Evolutionary conservation across 2,113 vertebrate species (phyloP), one percentile per base, ranked within the genome.

Genomic region (Pyrgilauda ruficollis): DNA sequence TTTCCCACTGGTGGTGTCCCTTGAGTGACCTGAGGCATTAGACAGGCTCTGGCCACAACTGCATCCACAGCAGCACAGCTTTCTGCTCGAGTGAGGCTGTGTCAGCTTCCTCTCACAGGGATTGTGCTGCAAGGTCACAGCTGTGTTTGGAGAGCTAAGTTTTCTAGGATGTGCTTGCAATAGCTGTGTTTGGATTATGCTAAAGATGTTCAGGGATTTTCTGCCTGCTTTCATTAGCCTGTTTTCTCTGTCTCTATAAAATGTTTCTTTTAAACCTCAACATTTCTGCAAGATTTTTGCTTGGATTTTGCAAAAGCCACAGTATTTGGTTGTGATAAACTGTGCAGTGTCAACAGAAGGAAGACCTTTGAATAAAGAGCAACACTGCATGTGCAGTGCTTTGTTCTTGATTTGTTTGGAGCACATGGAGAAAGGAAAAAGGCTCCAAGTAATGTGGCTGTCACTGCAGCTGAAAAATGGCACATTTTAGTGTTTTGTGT

Each of bases 361-460:
- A 84, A n/a, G 30, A 66, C 35, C 49, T 91, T 62, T 37, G 69
- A 50, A 49, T 55, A 19, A 59, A 84, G 50, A 43, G 35, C 52
- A 80, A 0, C 23, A 13, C 13, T 28, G 15, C 15, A 12, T 2
- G 1, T 59, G 66, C 41, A 76, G 47, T 61, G 26, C 62, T 87
- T 89, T 66, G 59, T 75, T 67, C 49, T 77, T 10, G 8, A 5
- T 59, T 52, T 59, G 19, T 74, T 13, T 61, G 64, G 31, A 84
- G 37, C 14, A 8, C 58, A 58, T 53, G 26, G n/a, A 47, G 77
- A 43, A 82, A 15, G 74, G 46, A 66, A 53, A 24, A 7, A 24
- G 15, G 31, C 46, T 72, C 49, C 1, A 2, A 13, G 35, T 61
- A 47, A 35, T 0, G 2, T 5, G 2, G 15, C 10, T 18, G 4